Percentiles rank a stretch among this genome's conserved stretches.
phyloP scores from a whole-genome alignment of 2,797 vertebrate species.

The Pseudopleuronectes americanus region DNA sequence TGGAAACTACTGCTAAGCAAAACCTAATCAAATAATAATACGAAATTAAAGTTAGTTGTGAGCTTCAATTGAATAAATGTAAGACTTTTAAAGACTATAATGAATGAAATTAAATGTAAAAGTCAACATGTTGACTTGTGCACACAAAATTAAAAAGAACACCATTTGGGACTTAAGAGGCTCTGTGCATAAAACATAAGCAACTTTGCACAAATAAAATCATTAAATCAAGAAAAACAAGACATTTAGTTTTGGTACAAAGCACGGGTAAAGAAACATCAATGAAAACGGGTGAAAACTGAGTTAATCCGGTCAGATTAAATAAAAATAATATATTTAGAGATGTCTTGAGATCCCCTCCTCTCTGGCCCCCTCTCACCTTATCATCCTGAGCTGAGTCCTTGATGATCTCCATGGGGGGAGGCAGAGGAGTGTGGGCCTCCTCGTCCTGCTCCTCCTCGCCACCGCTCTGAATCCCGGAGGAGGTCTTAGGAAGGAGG shows the following conservation, averaged over 20 bases:
- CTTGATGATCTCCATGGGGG: slow-evolving; percentile 98
- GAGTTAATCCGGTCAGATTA: background rate
- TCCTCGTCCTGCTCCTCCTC: slow-evolving; percentile 97
- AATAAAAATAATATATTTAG: background rate
- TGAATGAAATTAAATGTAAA: no score
- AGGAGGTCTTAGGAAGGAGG: slow-evolving; percentile 77
- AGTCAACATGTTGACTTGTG: no score
- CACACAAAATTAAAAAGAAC: no score
- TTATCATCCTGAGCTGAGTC: slow-evolving; percentile 94
- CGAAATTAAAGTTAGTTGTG: no score
- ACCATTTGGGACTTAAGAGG: no score
- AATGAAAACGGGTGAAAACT: background rate
- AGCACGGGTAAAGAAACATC: background rate
- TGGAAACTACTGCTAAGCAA: background rate
- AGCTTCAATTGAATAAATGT: no score
- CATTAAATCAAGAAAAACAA: no score
- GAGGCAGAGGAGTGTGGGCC: slow-evolving; percentile 93
- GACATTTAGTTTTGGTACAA: background rate
- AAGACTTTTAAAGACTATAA: no score
- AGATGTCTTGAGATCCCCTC: no score
- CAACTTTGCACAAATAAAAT: no score
- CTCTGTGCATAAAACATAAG: no score
- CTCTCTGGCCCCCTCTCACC: slow-evolving; percentile 74
- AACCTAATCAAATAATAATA: background rate
- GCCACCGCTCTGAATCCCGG: slow-evolving; percentile 91